Conservation (phyloP, 2,888 invertebrate genomes). For the Agrochola litura region DNA sequence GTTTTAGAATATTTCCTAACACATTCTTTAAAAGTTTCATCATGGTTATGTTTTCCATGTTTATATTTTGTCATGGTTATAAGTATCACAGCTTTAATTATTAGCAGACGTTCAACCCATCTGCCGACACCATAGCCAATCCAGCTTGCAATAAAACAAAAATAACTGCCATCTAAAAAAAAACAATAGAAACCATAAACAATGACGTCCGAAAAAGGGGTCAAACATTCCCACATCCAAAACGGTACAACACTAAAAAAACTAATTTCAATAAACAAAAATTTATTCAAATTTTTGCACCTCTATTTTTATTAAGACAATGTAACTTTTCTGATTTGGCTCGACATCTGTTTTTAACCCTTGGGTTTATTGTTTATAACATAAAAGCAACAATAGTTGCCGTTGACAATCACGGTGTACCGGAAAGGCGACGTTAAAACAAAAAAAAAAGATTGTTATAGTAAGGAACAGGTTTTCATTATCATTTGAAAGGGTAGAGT, state of each 20-base stretch:
- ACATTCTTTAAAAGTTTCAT: too few relatives aligned
- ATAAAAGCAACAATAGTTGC: slow-evolving; percentile 80
- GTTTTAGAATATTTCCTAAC: too few relatives aligned
- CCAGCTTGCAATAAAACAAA: slow-evolving; percentile 74
- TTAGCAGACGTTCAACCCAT: slow-evolving; percentile 65
- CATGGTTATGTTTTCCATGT: too few relatives aligned
- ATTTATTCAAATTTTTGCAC: slow-evolving; percentile 80
- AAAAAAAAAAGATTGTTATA: slow-evolving; percentile 87
- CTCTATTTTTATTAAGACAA: slow-evolving; percentile 87
- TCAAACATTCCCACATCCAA: slow-evolving; percentile 84
- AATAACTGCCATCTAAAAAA: slow-evolving; percentile 74
- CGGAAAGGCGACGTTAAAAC: slow-evolving; percentile 83
- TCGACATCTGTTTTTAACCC: slow-evolving; percentile 85
- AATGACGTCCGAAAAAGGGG: slow-evolving; percentile 82
- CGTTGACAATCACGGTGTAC: slow-evolving; percentile 87
- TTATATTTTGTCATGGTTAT: too few relatives aligned
- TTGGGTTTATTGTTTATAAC: slow-evolving; percentile 81
- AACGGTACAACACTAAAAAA: slow-evolving; percentile 78
- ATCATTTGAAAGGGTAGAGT: slow-evolving; percentile 88
- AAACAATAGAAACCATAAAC: slow-evolving; percentile 78
- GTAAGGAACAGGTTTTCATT: slow-evolving; percentile 87
- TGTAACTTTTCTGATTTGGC: slow-evolving; percentile 72
- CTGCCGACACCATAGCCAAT: slow-evolving; percentile 72
- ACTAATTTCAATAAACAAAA: slow-evolving; percentile 81
- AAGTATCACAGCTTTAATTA: slow-evolving; percentile 17